Conservation (phyloP, 2,797 vertebrate species). For the Poeciliopsis infans region DNA sequence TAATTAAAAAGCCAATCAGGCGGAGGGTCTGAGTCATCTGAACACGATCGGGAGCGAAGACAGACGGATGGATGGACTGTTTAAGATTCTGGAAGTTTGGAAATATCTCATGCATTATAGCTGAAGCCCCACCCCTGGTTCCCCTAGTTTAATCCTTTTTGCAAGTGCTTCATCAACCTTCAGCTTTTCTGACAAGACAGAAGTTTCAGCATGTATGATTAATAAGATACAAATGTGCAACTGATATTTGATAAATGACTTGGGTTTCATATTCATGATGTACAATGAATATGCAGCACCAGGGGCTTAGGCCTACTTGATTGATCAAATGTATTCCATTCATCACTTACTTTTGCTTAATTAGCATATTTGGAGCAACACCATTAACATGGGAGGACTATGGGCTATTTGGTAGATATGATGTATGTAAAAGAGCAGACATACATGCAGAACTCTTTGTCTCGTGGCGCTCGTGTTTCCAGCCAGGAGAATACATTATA, state of each 20-base stretch:
- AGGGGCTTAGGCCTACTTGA: constrained; percentile 78
- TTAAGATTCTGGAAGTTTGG: constrained; percentile 66
- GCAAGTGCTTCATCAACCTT: constrained; percentile 76
- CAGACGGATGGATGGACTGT: constrained; percentile 26
- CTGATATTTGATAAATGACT: constrained; percentile 81
- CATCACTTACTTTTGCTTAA: constrained; percentile 79
- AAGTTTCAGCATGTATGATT: constrained; percentile 79
- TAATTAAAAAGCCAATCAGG: constrained; percentile 23
- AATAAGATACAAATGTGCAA: constrained; percentile 81
- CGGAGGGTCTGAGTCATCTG: neutral
- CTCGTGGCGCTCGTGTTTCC: constrained; percentile 51
- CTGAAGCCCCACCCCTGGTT: constrained; percentile 53
- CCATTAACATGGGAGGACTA: constrained; percentile 71
- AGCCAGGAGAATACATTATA: constrained; percentile 57
- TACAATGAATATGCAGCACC: constrained; percentile 81
- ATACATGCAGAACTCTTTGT: constrained; percentile 69
- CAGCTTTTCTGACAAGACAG: constrained; percentile 74
- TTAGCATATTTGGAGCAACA: constrained; percentile 79
- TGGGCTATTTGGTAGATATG: constrained; percentile 72
- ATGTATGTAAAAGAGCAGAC: constrained; percentile 68
- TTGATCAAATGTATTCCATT: constrained; percentile 83
- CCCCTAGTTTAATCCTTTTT: constrained; percentile 69
- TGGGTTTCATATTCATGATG: constrained; percentile 80
- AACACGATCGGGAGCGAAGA: constrained; percentile 1
- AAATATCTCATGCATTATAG: constrained; percentile 64